A percentile compares a stretch with the other conserved stretches of the same genome.
Evolutionary conservation across 2,113 vertebrate species (phyloP).

Genomic region (Cairina moschata): DNA sequence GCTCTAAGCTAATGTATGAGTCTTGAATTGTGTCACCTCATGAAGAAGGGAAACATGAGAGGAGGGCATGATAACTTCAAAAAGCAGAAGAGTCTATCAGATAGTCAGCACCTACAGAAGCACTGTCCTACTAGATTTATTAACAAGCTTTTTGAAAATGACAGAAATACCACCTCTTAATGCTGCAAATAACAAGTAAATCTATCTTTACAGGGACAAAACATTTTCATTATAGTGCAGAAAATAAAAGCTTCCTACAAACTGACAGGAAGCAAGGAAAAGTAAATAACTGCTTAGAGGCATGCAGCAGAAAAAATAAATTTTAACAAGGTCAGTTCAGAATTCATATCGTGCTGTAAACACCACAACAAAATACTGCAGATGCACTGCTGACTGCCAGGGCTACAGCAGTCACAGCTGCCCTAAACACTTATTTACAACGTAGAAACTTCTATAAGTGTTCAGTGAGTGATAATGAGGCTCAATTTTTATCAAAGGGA

Average conservation of each 20-base stretch:
- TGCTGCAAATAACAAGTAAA: conserved; percentile 34
- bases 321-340: conserved; percentile 46
- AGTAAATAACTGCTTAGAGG: conserved; percentile 33
- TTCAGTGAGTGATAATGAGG: background rate
- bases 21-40: background rate
- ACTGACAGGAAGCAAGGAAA: conserved; percentile 22
- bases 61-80: background rate
- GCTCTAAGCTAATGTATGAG: background rate
- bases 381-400: background rate
- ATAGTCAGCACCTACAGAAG: background rate
- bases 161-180: conserved; percentile 43
- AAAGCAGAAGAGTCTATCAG: background rate
- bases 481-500: background rate
- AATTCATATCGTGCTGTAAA: background rate
- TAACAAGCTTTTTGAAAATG: conserved; percentile 39
- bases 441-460: background rate
- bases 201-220: conserved; percentile 29
- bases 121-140: conserved; percentile 8
- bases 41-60: background rate
- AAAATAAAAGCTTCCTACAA: conserved; percentile 29
- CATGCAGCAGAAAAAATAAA: conserved; percentile 18
- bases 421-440: background rate
- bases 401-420: background rate
- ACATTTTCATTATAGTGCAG: conserved; percentile 40
- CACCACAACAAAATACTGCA: background rate